phyloP scores from a whole-genome alignment of 64 coral and sea anemone species.

The Astreopora myriophthalma region DNA sequence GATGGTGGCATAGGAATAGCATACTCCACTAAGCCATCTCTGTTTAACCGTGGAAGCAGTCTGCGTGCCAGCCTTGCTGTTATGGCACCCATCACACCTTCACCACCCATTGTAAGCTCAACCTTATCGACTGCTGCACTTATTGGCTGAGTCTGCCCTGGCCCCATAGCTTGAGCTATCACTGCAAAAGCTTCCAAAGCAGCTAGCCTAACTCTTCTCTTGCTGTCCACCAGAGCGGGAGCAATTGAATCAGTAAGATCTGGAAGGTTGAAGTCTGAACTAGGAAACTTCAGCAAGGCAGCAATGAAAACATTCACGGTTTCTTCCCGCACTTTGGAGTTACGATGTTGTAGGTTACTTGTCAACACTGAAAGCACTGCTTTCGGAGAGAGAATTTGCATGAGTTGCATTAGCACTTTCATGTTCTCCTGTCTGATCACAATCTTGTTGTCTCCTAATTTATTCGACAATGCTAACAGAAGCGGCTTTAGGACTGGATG shows the following conservation, averaged over 20 bases:
- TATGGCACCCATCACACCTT: constrained; percentile 92
- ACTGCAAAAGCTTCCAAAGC: constrained; percentile 98
- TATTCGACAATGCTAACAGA: constrained; percentile 82
- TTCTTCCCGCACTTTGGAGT: constrained; percentile 97
- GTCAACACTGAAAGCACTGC: constrained; percentile 81
- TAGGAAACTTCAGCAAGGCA: constrained; percentile 92
- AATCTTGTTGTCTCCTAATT: constrained; percentile 98
- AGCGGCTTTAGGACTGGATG: constrained; percentile 85
- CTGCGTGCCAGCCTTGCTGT: constrained; percentile 89
- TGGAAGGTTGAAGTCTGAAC: constrained; percentile 96
- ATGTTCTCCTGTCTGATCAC: constrained; percentile 99
- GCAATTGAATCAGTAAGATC: constrained; percentile 83
- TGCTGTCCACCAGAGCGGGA: constrained; percentile 85
- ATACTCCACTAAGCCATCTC: constrained; percentile 98
- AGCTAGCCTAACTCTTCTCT: constrained; percentile 92
- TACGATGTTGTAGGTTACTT: constrained; percentile 87
- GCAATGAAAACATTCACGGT: constrained; percentile 95
- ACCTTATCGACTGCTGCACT: constrained; percentile 81
- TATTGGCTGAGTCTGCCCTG: constrained; percentile 84
- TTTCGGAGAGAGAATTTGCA: constrained; percentile 93
- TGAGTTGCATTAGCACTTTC: constrained; percentile 97
- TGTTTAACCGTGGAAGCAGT: constrained; percentile 90
- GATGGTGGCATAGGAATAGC: constrained; percentile 91
- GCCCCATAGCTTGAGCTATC: constrained; percentile 98
- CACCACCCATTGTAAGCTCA: constrained; percentile 87